phyloP scores from a whole-genome alignment of 2,888 invertebrate species.

The Physocephala rufipes region DNA sequence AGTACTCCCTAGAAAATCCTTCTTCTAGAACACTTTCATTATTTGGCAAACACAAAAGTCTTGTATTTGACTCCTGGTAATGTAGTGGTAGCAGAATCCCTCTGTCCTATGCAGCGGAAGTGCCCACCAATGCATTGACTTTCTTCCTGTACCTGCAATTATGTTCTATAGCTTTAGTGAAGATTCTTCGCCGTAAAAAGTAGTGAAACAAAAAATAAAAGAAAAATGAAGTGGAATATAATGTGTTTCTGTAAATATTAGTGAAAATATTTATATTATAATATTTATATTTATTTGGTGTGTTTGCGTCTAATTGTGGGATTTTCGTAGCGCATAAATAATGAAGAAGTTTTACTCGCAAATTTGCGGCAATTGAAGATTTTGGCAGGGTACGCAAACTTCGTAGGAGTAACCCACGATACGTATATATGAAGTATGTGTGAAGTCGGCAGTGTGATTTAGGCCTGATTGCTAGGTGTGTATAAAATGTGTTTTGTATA shows the following conservation, averaged over 20 bases:
- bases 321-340: background rate
- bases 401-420: background rate
- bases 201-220: too few relatives aligned
- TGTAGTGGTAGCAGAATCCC: too few relatives aligned
- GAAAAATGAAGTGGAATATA: too few relatives aligned
- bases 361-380: background rate
- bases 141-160: too few relatives aligned
- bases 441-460: background rate
- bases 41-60: too few relatives aligned
- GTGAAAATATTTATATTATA: slow-evolving; percentile 9
- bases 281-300: slow-evolving; percentile 37
- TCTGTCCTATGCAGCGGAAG: too few relatives aligned
- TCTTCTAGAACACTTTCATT: too few relatives aligned
- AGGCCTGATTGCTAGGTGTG: background rate
- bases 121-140: too few relatives aligned
- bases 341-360: background rate
- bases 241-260: background rate
- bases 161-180: too few relatives aligned
- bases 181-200: too few relatives aligned
- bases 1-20: too few relatives aligned
- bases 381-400: background rate
- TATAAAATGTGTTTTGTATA: background rate
- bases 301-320: background rate
- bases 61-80: too few relatives aligned
- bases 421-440: background rate